Evolutionary conservation across 2,888 invertebrate genomes (phyloP), one percentile per base, ranked within the genome.

Genomic region (Philhelius pedissequus): DNA sequence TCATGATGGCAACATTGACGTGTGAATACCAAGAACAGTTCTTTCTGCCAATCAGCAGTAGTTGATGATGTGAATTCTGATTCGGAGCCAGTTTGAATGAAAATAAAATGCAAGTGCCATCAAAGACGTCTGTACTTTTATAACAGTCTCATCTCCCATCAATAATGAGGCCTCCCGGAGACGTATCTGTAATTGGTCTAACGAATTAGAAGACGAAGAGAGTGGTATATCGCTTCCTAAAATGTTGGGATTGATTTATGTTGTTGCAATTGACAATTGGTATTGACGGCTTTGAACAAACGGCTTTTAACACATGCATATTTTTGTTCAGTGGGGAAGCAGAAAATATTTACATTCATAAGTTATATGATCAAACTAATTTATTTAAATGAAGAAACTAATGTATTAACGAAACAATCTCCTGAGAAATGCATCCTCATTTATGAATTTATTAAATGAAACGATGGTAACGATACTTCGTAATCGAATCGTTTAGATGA

Each of bases 161-260:
- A 64, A 48, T 62, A 38, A 25, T 38, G 27, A 20, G 54, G 56
- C 35, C 58, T 45, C n/a, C 38, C 43, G 30, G 11, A 30, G 64
- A 76, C 56, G 60, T 32, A 38, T 78, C 62, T 73, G 1, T 62
- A 78, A 78, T 82, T 82, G 77, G 27, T 54, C 38, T 62, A 62
- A 68, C 27, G 83, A 83, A 74, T 83, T 74, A 83, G 74, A 64
- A 83, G 74, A 64, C 15, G 48, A 52, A 32, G 18, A 68, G 69
- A 69, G 68, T 60, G 40, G 32, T 45, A 38, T 45, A 38, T 18
- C 27, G 73, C 69, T 83, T 79, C 69, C 74, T 74, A 50, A 74
- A 79, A 64, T 74, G 79, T 48, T 11, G 66, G 9, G 38, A 45
- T 32, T 64, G 38, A n/a, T n/a, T n/a, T n/a, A 58, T 81, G 66